Conservation (phyloP, 2,797 vertebrate species). For the Hybognathus amarus region DNA sequence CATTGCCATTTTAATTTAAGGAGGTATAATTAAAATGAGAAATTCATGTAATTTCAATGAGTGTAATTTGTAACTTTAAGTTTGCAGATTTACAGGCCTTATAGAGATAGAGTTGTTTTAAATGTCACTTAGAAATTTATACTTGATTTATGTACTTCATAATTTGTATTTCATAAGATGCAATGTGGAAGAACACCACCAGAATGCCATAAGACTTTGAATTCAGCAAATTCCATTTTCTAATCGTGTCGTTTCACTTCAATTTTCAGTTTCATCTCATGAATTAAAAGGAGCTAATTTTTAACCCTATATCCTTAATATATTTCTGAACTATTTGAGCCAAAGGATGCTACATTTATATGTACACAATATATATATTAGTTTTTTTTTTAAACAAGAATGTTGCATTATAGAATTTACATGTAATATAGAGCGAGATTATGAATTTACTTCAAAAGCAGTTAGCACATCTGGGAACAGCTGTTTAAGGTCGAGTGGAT, state of each 20-base stretch:
- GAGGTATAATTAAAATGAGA: background rate
- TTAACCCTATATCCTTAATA: too few relatives aligned
- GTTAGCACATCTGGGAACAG: slow-evolving; percentile 49
- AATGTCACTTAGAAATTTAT: too few relatives aligned
- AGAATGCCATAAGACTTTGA: background rate
- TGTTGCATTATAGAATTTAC: background rate
- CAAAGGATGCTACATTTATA: too few relatives aligned
- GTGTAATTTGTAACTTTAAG: background rate
- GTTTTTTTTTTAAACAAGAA: too few relatives aligned
- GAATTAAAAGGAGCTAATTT: background rate
- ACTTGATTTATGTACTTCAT: background rate
- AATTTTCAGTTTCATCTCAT: background rate
- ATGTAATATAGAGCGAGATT: slow-evolving; percentile 1
- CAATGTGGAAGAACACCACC: background rate
- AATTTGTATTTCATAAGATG: background rate
- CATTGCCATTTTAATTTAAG: background rate
- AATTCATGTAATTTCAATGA: background rate
- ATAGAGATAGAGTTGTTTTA: too few relatives aligned
- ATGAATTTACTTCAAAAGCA: slow-evolving; percentile 60
- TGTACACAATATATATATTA: background rate
- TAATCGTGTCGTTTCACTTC: too few relatives aligned
- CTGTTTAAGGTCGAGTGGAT: slow-evolving; percentile 49
- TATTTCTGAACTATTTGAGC: background rate
- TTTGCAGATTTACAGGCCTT: background rate
- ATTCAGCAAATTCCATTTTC: background rate